Evolutionary conservation across 2,888 invertebrate genomes (phyloP).

Genomic region (Dione juno): DNA sequence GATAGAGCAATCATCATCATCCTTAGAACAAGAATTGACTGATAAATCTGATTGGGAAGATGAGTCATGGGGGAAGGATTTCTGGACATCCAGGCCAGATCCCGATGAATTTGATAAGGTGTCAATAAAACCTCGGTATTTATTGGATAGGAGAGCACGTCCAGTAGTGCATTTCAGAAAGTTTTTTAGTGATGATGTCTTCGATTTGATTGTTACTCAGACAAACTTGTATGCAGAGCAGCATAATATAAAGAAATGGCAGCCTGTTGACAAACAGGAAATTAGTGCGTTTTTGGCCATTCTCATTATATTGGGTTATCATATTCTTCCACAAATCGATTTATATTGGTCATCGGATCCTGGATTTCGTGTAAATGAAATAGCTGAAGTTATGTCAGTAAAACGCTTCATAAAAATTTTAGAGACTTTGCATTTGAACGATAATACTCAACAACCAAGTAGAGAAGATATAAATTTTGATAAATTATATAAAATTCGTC

Average conservation of each 20-base stretch:
- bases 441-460: slow-evolving; percentile 46
- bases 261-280: slow-evolving; percentile 45
- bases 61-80: slow-evolving; percentile 45
- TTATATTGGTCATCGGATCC: slow-evolving; percentile 50
- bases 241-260: slow-evolving; percentile 43
- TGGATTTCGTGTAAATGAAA: slow-evolving; percentile 45
- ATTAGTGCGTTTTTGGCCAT: slow-evolving; percentile 48
- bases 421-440: slow-evolving; percentile 48
- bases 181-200: slow-evolving; percentile 43
- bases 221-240: slow-evolving; percentile 46
- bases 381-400: slow-evolving; percentile 48
- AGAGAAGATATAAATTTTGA: slow-evolving; percentile 36
- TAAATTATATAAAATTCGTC: slow-evolving; percentile 8
- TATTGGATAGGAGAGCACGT: slow-evolving; percentile 17
- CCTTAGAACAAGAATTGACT: slow-evolving; percentile 42
- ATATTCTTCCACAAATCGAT: slow-evolving; percentile 46
- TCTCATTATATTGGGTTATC: slow-evolving; percentile 47
- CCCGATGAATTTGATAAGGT: slow-evolving; percentile 17
- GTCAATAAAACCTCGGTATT: slow-evolving; percentile 28
- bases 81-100: slow-evolving; percentile 38
- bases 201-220: slow-evolving; percentile 44
- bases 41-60: slow-evolving; percentile 47
- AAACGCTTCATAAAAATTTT: slow-evolving; percentile 49
- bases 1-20: slow-evolving; percentile 42
- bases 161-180: slow-evolving; percentile 40